Conservation (phyloP, 2,888 invertebrate genomes). For the Spodoptera exigua region DNA sequence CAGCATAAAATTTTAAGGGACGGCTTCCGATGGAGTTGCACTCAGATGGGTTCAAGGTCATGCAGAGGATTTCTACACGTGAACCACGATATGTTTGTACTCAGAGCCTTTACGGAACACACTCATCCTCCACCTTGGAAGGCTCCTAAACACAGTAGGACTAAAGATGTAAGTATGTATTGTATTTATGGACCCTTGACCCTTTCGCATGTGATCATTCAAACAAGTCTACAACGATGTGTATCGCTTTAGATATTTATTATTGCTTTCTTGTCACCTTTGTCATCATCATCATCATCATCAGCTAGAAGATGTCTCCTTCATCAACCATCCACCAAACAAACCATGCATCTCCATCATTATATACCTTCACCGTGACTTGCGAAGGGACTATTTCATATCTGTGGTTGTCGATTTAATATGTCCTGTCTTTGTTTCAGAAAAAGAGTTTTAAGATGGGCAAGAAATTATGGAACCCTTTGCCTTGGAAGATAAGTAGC, state of each 20-base stretch:
- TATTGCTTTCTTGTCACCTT: too few relatives aligned
- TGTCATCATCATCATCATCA: too few relatives aligned
- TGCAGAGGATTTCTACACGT: constrained; percentile 84
- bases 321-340: too few relatives aligned
- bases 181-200: neutral
- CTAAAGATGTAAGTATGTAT: constrained; percentile 53
- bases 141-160: constrained; percentile 59
- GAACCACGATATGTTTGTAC: constrained; percentile 79
- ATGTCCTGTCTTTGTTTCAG: constrained; percentile 64
- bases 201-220: too few relatives aligned
- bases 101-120: constrained; percentile 80
- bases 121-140: constrained; percentile 82
- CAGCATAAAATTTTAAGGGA: constrained; percentile 82
- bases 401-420: too few relatives aligned
- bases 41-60: constrained; percentile 85
- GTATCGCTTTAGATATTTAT: too few relatives aligned
- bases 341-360: too few relatives aligned
- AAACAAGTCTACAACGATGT: too few relatives aligned
- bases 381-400: too few relatives aligned
- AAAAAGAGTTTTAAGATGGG: constrained; percentile 59
- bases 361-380: too few relatives aligned
- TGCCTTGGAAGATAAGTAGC: constrained; percentile 72
- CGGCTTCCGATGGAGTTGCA: constrained; percentile 86
- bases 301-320: too few relatives aligned
- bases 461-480: constrained; percentile 65